Evolutionary conservation across 2,797 vertebrate species (phyloP).

Genomic region (Danio aesculapii): DNA sequence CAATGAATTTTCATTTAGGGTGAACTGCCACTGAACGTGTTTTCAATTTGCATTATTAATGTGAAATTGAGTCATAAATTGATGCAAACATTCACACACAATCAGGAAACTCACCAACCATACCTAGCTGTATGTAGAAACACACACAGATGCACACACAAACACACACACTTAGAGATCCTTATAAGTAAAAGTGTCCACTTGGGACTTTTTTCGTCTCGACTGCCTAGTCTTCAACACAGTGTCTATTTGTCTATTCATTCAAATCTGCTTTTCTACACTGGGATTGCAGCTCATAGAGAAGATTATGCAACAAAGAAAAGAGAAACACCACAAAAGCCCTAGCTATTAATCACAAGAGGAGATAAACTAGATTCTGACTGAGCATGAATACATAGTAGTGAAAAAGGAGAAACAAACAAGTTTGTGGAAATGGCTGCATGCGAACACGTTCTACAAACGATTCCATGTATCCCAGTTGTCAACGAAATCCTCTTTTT

Average conservation of each 20-base stretch:
- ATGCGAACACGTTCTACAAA: background rate
- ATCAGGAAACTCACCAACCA: constrained; percentile 24
- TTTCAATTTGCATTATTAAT: background rate
- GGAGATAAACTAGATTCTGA: constrained; percentile 71
- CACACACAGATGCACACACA: constrained; percentile 12
- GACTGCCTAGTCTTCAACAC: constrained; percentile 69
- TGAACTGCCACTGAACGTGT: background rate
- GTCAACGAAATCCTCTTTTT: background rate
- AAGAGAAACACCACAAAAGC: constrained; percentile 67
- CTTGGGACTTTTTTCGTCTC: constrained; percentile 40
- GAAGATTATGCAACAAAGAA: constrained; percentile 72
- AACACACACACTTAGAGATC: background rate
- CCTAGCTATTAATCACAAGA: constrained; percentile 70
- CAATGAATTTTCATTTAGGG: background rate
- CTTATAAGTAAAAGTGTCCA: constrained; percentile 54
- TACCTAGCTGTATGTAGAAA: constrained; percentile 13
- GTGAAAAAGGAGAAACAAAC: constrained; percentile 37
- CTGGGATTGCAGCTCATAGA: constrained; percentile 65
- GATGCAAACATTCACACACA: constrained; percentile 15
- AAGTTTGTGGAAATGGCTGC: constrained; percentile 27
- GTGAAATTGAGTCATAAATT: constrained; percentile 2
- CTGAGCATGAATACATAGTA: constrained; percentile 39
- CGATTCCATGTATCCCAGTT: background rate
- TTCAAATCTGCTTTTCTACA: constrained; percentile 70
- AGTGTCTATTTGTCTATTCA: constrained; percentile 70